Evolutionary conservation across 2,888 invertebrate species (phyloP).

Genomic region (Microctonus aethiopoides): DNA sequence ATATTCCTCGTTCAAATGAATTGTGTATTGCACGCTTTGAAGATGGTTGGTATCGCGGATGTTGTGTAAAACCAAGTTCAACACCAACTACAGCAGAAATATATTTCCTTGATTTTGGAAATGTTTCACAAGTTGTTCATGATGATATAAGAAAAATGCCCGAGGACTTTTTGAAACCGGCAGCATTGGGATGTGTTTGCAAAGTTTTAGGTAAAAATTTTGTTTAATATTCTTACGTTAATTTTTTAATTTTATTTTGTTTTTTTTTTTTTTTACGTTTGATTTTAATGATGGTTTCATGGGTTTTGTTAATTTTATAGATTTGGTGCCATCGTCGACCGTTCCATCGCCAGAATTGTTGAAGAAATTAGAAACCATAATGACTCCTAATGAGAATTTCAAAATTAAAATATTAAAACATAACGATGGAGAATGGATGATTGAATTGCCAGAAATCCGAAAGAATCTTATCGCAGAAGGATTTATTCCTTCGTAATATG

Average conservation of each 20-base stretch:
- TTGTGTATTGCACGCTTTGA: conserved; percentile 59
- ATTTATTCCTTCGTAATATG: conserved; percentile 28
- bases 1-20: conserved; percentile 59
- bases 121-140: conserved; percentile 50
- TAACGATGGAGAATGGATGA: conserved; percentile 33
- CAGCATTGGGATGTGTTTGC: conserved; percentile 50
- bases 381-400: conserved; percentile 28
- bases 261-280: background rate
- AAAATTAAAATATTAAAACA: conserved; percentile 43
- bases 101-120: conserved; percentile 62
- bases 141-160: conserved; percentile 57
- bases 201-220: conserved; percentile 45
- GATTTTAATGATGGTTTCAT: background rate
- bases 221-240: background rate
- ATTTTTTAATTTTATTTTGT: background rate
- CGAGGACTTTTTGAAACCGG: conserved; percentile 55
- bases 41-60: conserved; percentile 57
- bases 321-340: conserved; percentile 37
- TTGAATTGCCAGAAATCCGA: conserved; percentile 53
- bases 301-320: conserved; percentile 32
- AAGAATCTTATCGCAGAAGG: conserved; percentile 42
- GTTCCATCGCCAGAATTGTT: conserved; percentile 35
- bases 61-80: conserved; percentile 45
- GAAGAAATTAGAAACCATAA: conserved; percentile 36
- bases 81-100: conserved; percentile 44